Conservation (phyloP, 2,888 invertebrate genomes). For the Enchytraeus crypticus region DNA sequence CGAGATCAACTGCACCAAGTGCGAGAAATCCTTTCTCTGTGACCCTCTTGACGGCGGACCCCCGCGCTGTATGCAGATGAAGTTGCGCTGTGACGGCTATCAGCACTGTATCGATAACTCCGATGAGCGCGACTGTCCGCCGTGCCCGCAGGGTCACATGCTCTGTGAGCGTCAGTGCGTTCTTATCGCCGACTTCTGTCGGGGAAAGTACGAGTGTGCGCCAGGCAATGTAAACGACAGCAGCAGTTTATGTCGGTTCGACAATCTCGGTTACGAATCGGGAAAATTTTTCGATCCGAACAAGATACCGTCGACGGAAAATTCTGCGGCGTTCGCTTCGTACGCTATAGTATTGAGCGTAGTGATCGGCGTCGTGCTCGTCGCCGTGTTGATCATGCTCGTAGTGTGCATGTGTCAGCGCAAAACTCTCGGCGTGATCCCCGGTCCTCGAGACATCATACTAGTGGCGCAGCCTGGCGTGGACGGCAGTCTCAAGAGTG, state of each 20-base stretch:
- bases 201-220: constrained; percentile 38
- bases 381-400: constrained; percentile 50
- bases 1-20: constrained; percentile 39
- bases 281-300: constrained; percentile 21
- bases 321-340: constrained; percentile 34
- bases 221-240: constrained; percentile 25
- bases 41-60: constrained; percentile 57
- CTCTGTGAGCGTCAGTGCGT: constrained; percentile 5
- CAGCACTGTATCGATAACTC: constrained; percentile 54
- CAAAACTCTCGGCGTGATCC: constrained; percentile 30
- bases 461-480: constrained; percentile 12
- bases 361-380: constrained; percentile 53
- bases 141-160: constrained; percentile 4
- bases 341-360: constrained; percentile 50
- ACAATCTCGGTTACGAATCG: constrained; percentile 40
- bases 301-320: background rate
- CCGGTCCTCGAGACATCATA: constrained; percentile 9
- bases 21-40: constrained; percentile 35
- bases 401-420: constrained; percentile 37
- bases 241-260: no score
- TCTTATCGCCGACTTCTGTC: constrained; percentile 53
- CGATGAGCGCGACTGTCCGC: constrained; percentile 26
- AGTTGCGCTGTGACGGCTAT: constrained; percentile 62
- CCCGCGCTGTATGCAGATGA: constrained; percentile 67
- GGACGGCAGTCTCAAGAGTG: background rate